phyloP scores from a whole-genome alignment of 2,888 invertebrate genomes.

The Melangyna quadrimaculata region DNA sequence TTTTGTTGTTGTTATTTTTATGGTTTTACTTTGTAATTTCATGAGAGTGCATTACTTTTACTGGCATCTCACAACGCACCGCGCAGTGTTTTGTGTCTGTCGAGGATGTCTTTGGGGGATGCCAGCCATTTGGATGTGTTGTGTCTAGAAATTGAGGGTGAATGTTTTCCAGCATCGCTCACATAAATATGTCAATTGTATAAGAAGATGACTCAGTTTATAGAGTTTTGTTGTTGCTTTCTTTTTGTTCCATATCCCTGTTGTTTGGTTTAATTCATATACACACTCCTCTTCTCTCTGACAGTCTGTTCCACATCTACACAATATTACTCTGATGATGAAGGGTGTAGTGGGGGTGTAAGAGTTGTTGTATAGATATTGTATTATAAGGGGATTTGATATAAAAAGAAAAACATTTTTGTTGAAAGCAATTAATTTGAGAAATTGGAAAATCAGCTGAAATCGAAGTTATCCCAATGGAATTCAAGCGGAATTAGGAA shows the following conservation, averaged over 20 bases:
- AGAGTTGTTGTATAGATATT: background rate
- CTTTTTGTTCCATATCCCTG: background rate
- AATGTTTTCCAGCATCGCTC: constrained; percentile 31
- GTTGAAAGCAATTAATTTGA: constrained; percentile 66
- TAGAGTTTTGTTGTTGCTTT: background rate
- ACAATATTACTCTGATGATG: background rate
- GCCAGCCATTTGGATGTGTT: background rate
- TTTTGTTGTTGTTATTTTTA: constrained; percentile 12
- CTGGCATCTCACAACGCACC: no score
- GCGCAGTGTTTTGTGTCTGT: constrained; percentile 46
- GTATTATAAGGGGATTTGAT: background rate
- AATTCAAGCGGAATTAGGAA: constrained; percentile 62
- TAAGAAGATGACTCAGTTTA: constrained; percentile 55
- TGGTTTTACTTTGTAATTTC: constrained; percentile 38
- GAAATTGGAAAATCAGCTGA: constrained; percentile 67
- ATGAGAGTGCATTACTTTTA: constrained; percentile 61
- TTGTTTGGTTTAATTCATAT: constrained; percentile 28
- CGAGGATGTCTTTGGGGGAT: constrained; percentile 12
- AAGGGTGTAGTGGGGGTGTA: background rate
- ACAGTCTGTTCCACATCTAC: constrained; percentile 50
- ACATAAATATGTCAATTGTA: constrained; percentile 60
- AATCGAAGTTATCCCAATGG: constrained; percentile 43
- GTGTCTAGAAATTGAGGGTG: constrained; percentile 31
- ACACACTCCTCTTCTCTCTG: no score
- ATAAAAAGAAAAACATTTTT: constrained; percentile 22